Evolutionary conservation across 2,888 invertebrate genomes (phyloP).

Genomic region (Eilema griseolum): DNA sequence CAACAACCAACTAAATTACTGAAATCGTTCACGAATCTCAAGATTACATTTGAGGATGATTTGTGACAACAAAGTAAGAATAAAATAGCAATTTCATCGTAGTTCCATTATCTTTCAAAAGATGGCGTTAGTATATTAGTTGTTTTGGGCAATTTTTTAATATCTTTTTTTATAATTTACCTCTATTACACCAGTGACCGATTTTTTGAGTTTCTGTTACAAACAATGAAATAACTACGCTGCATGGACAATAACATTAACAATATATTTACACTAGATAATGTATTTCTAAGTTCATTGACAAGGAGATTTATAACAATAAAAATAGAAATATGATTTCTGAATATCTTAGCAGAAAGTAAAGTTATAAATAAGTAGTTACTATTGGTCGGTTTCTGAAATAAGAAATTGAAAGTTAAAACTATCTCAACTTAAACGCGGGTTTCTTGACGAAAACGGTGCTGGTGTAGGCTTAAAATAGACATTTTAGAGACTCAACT

Average conservation of each 20-base stretch:
- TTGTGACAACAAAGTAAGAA: background rate
- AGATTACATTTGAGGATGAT: background rate
- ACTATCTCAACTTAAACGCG: background rate
- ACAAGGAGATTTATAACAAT: conserved; percentile 1
- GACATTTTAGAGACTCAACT: background rate
- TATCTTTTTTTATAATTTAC: too few relatives aligned
- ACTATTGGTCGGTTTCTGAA: background rate
- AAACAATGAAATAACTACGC: background rate
- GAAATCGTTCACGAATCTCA: too few relatives aligned
- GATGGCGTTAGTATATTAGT: conserved; percentile 13
- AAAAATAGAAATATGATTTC: conserved; percentile 56
- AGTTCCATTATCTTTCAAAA: background rate
- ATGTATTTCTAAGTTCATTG: background rate
- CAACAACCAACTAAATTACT: too few relatives aligned
- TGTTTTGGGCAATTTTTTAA: background rate
- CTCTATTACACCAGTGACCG: background rate
- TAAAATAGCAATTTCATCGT: background rate
- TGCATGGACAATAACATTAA: background rate
- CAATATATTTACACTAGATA: background rate
- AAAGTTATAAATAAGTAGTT: background rate
- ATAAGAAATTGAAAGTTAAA: background rate
- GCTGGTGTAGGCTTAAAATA: background rate
- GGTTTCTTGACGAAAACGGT: background rate
- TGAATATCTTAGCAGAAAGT: conserved; percentile 37
- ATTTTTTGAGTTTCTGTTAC: too few relatives aligned